Conservation (phyloP, 2,888 invertebrate species). For the Caenorhabditis sulstoni region DNA sequence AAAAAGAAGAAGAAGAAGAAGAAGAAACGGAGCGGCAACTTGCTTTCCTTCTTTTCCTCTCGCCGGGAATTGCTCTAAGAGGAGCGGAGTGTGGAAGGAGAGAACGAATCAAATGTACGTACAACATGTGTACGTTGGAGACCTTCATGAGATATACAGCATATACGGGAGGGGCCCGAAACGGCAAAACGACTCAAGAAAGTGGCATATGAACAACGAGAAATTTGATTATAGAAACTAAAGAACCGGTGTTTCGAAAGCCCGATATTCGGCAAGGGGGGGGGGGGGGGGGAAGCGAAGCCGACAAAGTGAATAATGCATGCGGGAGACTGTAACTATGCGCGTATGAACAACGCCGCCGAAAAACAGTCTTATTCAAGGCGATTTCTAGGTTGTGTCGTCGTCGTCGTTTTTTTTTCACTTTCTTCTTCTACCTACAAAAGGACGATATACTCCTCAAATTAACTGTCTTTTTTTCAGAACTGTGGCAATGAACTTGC, state of each 20-base stretch:
- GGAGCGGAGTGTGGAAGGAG: not conserved
- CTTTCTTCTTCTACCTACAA: not conserved
- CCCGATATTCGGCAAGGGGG: too few species aligned
- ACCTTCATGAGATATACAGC: slow-evolving; percentile 12
- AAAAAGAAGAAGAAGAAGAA: slow-evolving; percentile 24
- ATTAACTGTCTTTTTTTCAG: slow-evolving; percentile 24
- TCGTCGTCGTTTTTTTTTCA: slow-evolving; percentile 12
- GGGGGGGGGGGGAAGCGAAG: too few species aligned
- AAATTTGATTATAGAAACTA: slow-evolving; percentile 39
- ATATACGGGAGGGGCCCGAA: slow-evolving; percentile 4
- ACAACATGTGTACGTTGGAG: slow-evolving; percentile 33
- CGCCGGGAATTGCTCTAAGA: slow-evolving; percentile 36
- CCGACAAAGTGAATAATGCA: slow-evolving; percentile 30
- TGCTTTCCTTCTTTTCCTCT: too few species aligned
- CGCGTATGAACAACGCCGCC: too few species aligned
- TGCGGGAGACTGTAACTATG: slow-evolving; percentile 29
- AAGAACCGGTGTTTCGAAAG: slow-evolving; percentile 47
- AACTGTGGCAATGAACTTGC: slow-evolving; percentile 55
- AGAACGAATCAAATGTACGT: slow-evolving; percentile 41
- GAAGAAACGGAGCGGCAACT: slow-evolving; percentile 39
- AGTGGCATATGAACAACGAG: slow-evolving; percentile 35
- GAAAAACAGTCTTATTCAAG: too few species aligned
- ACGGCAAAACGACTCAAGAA: slow-evolving; percentile 11
- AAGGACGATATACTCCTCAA: not conserved
- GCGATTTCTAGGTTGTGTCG: not conserved